Conservation (phyloP, 2,113 vertebrate species). For the Calyptomena viridis region DNA sequence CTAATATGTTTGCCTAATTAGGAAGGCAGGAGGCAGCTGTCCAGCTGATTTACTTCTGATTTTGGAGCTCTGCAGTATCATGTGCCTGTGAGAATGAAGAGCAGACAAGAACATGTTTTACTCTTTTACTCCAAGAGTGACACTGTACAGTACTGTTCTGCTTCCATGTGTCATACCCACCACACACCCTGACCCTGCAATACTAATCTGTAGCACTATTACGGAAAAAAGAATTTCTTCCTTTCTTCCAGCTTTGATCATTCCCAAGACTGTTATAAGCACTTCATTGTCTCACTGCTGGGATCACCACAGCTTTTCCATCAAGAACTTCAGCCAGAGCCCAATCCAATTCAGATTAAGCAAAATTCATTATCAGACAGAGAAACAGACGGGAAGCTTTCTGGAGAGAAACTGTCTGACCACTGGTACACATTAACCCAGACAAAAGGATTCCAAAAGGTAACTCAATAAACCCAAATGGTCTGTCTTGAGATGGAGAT, state of each 20-base stretch:
- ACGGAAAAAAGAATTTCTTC: not conserved
- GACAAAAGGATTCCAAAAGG: not conserved
- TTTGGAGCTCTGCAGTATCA: not conserved
- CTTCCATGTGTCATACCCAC: not conserved
- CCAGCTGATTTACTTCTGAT: conserved; percentile 7
- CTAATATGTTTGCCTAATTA: conserved; percentile 10
- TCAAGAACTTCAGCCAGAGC: not conserved
- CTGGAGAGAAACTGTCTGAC: not conserved
- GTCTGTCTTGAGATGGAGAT: not conserved
- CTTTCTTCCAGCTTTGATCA: not conserved
- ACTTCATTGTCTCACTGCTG: not conserved
- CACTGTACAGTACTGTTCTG: not conserved
- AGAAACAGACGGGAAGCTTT: not conserved
- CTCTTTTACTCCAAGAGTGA: not conserved
- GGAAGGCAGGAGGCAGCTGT: not conserved
- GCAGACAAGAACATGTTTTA: not conserved
- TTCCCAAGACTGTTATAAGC: not conserved
- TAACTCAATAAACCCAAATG: not conserved
- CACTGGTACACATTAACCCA: not conserved
- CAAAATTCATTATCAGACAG: not conserved
- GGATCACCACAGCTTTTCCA: not conserved
- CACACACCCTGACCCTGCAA: not conserved
- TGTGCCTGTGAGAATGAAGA: not conserved
- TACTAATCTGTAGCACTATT: not conserved
- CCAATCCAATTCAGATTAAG: not conserved